phyloP scores from a whole-genome alignment of 1,140 invertebrate genomes.

The Periplaneta americana region DNA sequence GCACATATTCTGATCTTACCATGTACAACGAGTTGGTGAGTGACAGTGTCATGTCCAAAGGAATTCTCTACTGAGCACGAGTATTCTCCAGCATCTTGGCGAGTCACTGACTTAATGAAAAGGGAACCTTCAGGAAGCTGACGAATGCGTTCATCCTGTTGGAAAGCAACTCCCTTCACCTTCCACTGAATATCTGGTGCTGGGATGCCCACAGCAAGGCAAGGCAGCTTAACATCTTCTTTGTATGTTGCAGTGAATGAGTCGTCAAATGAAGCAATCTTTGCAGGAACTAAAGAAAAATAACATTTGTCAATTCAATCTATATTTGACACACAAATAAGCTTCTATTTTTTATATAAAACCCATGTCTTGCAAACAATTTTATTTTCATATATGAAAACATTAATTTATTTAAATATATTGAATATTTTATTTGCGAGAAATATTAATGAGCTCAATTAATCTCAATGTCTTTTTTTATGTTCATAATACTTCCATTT shows the following conservation, averaged over 20 bases:
- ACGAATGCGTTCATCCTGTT: constrained; percentile 68
- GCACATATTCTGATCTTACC: no score
- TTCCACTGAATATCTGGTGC: constrained; percentile 86
- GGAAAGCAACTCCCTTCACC: constrained; percentile 58
- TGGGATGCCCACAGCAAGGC: constrained; percentile 84
- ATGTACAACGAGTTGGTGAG: constrained; percentile 81
- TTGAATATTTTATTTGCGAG: no score
- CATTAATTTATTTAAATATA: no score
- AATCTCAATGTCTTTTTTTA: no score
- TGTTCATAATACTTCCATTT: no score
- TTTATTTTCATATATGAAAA: no score
- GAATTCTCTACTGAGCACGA: constrained; percentile 89
- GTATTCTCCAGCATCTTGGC: constrained; percentile 86
- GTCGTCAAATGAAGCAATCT: constrained; percentile 89
- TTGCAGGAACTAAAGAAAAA: constrained; percentile 70
- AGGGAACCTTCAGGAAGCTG: constrained; percentile 85
- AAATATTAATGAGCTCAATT: no score
- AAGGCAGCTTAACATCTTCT: constrained; percentile 86
- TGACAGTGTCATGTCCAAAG: constrained; percentile 87
- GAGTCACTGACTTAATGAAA: constrained; percentile 80
- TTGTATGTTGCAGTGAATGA: constrained; percentile 85
- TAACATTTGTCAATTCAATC: no score
- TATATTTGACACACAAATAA: no score
- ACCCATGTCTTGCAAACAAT: no score
- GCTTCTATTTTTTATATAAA: no score